phyloP scores from a whole-genome alignment of 2,113 vertebrate species.

The Condylura cristata region DNA sequence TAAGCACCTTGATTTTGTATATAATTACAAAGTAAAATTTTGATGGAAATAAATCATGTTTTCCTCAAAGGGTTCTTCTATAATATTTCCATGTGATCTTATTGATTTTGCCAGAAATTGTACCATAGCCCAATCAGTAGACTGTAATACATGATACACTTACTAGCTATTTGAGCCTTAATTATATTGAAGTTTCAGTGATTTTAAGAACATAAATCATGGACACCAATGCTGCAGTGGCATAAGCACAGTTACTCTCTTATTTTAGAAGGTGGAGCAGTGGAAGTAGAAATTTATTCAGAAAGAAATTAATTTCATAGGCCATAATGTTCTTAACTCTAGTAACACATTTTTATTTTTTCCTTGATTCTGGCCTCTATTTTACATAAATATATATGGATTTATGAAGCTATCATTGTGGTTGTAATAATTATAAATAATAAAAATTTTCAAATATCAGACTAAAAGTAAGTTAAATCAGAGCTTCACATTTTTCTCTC shows the following conservation, averaged over 20 bases:
- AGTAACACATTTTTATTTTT: background rate
- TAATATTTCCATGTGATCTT: background rate
- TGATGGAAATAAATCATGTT: background rate
- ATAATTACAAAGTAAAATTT: background rate
- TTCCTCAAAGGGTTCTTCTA: background rate
- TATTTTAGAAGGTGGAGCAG: background rate
- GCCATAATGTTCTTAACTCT: background rate
- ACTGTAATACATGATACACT: background rate
- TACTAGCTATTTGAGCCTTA: background rate
- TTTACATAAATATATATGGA: background rate
- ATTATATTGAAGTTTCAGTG: background rate
- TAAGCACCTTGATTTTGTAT: background rate
- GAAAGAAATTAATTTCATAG: background rate
- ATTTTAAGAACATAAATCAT: background rate
- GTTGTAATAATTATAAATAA: background rate
- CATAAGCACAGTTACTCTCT: background rate
- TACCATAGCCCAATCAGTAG: background rate
- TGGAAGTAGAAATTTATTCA: background rate
- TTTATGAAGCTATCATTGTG: background rate
- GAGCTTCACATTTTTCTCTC: background rate
- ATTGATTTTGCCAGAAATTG: background rate
- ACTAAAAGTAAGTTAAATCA: background rate
- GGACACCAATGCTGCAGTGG: background rate
- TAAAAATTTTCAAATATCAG: background rate
- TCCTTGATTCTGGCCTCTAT: background rate